Evolutionary conservation across 2,797 vertebrate genomes (phyloP).

Genomic region (Cyprinella venusta): DNA sequence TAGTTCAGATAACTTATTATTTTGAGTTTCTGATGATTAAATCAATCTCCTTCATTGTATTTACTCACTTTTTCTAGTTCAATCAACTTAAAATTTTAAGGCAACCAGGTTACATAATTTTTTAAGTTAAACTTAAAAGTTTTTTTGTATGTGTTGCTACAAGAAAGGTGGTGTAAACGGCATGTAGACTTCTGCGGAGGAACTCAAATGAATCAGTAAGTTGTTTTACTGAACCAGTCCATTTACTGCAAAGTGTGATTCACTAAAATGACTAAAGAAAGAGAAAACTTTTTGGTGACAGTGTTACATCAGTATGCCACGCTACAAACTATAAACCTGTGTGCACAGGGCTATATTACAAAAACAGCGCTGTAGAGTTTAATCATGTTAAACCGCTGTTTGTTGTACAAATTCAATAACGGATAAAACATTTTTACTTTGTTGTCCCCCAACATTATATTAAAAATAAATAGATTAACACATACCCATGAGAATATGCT

Average conservation of each 20-base stretch:
- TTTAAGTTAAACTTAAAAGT: too few relatives aligned
- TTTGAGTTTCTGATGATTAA: too few relatives aligned
- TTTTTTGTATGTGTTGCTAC: background rate
- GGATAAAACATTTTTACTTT: background rate
- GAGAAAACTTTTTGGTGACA: background rate
- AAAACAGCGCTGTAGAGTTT: background rate
- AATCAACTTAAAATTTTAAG: too few relatives aligned
- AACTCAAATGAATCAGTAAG: background rate
- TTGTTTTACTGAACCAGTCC: background rate
- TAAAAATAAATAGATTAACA: background rate
- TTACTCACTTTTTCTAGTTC: too few relatives aligned
- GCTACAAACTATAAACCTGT: background rate
- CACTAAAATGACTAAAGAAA: background rate
- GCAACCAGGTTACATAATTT: too few relatives aligned
- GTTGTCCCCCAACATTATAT: background rate
- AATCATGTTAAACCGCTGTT: background rate
- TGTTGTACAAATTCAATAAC: background rate
- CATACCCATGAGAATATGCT: background rate
- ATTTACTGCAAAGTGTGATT: background rate
- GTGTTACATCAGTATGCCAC: background rate
- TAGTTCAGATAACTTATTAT: too few relatives aligned
- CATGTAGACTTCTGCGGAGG: background rate
- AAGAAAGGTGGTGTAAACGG: background rate
- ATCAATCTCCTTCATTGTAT: too few relatives aligned
- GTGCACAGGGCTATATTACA: background rate